These are phyloP conservation scores for Pithys albifrons DNA, from an alignment of 2,113 vertebrate species.

Conservation along the genomic window DNA sequence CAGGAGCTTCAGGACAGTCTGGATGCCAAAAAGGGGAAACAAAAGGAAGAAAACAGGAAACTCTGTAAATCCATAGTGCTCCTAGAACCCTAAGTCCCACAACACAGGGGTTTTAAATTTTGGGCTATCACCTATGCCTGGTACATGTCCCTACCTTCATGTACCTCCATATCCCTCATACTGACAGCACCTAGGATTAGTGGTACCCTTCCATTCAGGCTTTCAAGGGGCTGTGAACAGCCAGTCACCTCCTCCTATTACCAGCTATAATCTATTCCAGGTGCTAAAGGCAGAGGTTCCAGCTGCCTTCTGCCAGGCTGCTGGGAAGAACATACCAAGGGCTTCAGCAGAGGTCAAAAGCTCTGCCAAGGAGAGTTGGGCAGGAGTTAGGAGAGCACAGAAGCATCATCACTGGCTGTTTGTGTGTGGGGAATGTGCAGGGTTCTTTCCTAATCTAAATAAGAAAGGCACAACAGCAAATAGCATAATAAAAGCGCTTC, in stretches of 20 bases:
- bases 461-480: neutral
- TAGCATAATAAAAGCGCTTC: neutral
- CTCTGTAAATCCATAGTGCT: neutral
- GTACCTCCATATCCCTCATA: neutral
- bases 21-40: neutral
- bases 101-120: neutral
- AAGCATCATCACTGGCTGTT: neutral
- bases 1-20: neutral
- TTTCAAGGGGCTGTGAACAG: neutral
- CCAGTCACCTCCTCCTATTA: neutral
- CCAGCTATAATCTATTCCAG: no score
- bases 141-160: fast-evolving
- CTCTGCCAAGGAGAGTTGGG: neutral
- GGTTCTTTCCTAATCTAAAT: neutral
- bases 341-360: neutral
- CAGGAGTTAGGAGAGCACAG: neutral
- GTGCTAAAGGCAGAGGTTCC: neutral
- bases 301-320: neutral
- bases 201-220: neutral
- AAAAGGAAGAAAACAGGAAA: neutral
- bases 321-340: neutral
- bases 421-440: neutral
- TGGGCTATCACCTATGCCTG: no score
- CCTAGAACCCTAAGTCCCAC: neutral
- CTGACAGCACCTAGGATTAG: neutral